A percentile compares a stretch with the other conserved stretches of the same genome.
Evolutionary conservation across 2,113 vertebrate genomes (phyloP).

Genomic region (Charadrius vociferus): DNA sequence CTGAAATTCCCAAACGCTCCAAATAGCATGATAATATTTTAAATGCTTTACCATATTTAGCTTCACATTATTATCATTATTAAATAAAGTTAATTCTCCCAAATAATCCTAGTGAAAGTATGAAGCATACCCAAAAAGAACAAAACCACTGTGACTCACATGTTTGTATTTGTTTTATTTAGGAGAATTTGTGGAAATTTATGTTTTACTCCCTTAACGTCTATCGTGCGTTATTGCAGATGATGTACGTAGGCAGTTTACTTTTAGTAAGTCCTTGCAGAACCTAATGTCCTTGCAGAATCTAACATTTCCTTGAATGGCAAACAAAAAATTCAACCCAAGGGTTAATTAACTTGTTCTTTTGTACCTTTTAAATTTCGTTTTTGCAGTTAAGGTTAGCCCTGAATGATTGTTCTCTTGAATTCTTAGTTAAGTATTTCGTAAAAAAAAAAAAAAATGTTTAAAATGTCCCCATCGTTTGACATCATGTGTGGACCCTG

Average conservation of each 20-base stretch:
- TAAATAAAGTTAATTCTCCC: neutral
- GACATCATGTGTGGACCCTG: neutral
- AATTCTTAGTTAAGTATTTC: neutral
- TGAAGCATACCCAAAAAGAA: neutral
- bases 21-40: conserved; percentile 25
- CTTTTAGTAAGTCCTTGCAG: conserved; percentile 37
- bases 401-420: neutral
- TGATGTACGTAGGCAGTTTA: conserved; percentile 34
- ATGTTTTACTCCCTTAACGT: conserved; percentile 15
- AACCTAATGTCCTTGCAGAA: conserved; percentile 27
- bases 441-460: neutral
- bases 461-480: neutral
- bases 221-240: conserved; percentile 8
- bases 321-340: neutral
- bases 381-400: neutral
- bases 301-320: neutral
- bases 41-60: conserved; percentile 58
- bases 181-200: conserved; percentile 27
- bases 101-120: conserved; percentile 20
- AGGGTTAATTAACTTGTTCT: neutral
- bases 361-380: neutral
- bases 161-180: conserved; percentile 28
- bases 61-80: conserved; percentile 3
- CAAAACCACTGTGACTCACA: neutral
- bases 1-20: conserved; percentile 33